phyloP scores from a whole-genome alignment of 2,113 vertebrate genomes.

The Serinus canaria region DNA sequence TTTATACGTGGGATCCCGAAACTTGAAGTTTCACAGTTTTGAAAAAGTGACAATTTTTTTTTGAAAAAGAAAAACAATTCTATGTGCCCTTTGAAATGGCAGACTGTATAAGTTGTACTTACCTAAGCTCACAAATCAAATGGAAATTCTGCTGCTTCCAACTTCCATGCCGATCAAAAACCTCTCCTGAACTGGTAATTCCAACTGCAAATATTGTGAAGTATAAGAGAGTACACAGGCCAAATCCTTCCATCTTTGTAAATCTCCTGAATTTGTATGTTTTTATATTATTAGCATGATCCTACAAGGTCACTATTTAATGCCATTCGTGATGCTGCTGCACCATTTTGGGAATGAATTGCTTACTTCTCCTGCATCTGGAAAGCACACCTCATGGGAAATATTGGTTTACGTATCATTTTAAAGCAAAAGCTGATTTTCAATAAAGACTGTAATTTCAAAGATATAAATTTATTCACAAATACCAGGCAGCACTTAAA shows the following conservation, averaged over 20 bases:
- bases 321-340: neutral
- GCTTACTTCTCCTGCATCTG: neutral
- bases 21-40: neutral
- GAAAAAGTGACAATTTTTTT: slow-evolving; percentile 18
- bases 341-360: neutral
- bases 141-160: neutral
- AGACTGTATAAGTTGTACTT: neutral
- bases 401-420: slow-evolving; percentile 66
- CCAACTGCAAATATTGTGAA: neutral
- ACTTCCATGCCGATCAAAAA: rapidly evolving
- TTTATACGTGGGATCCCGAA: neutral
- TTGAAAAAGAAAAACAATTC: neutral
- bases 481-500: neutral
- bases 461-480: slow-evolving; percentile 33
- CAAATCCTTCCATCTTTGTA: neutral
- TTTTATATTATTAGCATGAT: neutral
- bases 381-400: slow-evolving; percentile 33
- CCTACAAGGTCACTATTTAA: neutral
- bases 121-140: neutral
- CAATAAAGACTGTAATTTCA: slow-evolving; percentile 57
- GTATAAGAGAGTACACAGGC: neutral
- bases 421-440: slow-evolving; percentile 70
- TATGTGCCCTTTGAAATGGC: neutral
- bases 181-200: neutral
- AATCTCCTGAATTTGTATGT: neutral